phyloP scores from a whole-genome alignment of 2,797 vertebrate species.

The Bovichtus diacanthus region DNA sequence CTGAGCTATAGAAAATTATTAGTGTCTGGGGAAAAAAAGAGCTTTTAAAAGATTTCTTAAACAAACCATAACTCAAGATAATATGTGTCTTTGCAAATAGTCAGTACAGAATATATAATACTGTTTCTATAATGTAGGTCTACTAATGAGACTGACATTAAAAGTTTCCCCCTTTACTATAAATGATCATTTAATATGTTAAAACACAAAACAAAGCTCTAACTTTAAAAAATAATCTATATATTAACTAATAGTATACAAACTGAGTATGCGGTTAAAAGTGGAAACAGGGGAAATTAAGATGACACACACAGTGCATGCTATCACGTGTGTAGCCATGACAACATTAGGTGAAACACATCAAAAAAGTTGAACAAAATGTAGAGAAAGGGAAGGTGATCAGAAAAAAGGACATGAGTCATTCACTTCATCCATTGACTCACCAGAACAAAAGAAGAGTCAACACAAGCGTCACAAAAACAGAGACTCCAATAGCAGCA shows the following conservation, averaged over 20 bases:
- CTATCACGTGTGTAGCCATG: neutral
- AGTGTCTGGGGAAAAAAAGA: neutral
- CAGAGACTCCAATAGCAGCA: constrained; percentile 45
- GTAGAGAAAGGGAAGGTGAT: neutral
- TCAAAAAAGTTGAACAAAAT: neutral
- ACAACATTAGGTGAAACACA: neutral
- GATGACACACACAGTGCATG: neutral
- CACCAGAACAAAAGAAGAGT: constrained; percentile 60
- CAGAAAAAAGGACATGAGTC: neutral
- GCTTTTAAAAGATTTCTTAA: neutral
- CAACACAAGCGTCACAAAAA: constrained; percentile 22
- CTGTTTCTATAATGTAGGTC: neutral
- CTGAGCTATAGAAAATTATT: neutral
- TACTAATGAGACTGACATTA: neutral
- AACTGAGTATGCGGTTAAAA: neutral
- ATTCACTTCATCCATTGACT: constrained; percentile 43
- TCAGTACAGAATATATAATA: neutral
- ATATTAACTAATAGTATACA: neutral
- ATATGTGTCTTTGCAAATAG: neutral
- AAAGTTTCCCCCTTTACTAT: neutral
- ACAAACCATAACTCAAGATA: too few relatives aligned
- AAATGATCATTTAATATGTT: neutral
- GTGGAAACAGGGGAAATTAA: neutral
- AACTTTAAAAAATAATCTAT: neutral
- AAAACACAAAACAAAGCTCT: neutral